phyloP scores from a whole-genome alignment of 2,888 invertebrate genomes.

The Cylindroiulus punctatus region DNA sequence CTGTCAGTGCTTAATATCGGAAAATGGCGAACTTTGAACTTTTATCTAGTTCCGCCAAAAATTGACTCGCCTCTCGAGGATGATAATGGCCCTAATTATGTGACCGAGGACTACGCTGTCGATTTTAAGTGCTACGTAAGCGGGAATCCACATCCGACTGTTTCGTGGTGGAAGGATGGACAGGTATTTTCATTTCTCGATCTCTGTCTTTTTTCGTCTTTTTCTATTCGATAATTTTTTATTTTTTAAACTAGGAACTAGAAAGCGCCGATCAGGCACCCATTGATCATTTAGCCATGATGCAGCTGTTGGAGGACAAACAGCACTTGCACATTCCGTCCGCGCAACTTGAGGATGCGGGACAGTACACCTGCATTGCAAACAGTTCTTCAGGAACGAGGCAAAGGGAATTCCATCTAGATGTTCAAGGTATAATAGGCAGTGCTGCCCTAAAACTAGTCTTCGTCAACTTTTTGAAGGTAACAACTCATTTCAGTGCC shows the following conservation, averaged over 20 bases:
- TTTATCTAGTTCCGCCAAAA: constrained; percentile 54
- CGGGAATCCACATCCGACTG: constrained; percentile 53
- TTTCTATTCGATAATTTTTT: neutral
- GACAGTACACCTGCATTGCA: constrained; percentile 72
- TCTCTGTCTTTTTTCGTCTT: neutral
- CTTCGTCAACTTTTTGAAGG: too few species aligned
- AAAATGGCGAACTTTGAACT: too few species aligned
- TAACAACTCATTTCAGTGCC: too few species aligned
- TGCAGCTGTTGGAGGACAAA: neutral
- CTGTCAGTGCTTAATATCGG: neutral
- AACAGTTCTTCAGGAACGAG: constrained; percentile 72
- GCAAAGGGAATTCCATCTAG: constrained; percentile 69
- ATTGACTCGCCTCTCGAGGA: constrained; percentile 39
- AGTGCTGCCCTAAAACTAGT: too few species aligned
- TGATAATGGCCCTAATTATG: constrained; percentile 15
- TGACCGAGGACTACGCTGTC: neutral
- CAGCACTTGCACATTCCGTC: constrained; percentile 58
- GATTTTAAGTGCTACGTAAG: constrained; percentile 52
- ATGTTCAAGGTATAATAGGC: constrained; percentile 71
- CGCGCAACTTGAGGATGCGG: constrained; percentile 65
- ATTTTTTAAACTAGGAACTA: constrained; percentile 39
- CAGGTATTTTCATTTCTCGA: neutral
- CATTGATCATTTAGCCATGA: neutral
- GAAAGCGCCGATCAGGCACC: neutral
- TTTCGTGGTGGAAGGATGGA: constrained; percentile 54